Evolutionary conservation across 2,888 invertebrate genomes (phyloP), one percentile per base, ranked within the genome.

Genomic region (Dynastes hyllus): DNA sequence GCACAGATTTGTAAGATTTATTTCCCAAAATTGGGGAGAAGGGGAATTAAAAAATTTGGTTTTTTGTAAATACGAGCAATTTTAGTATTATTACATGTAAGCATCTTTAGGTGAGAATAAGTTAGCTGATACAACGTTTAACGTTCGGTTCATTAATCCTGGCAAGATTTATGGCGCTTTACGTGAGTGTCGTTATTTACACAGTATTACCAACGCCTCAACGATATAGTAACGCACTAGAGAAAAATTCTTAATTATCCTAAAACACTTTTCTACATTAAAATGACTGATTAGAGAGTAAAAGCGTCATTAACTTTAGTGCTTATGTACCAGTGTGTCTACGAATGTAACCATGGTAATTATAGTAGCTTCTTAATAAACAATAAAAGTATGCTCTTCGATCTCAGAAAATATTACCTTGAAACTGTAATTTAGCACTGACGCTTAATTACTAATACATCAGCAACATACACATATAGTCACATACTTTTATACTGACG

Each of bases 31-130:
- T n/a, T n/a, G n/a, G n/a, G n/a, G n/a, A n/a, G n/a, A n/a, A n/a
- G n/a, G n/a, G n/a, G n/a, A n/a, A n/a, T 75, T 75, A 75, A 45
- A 61, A 75, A 27, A n/a, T n/a, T 75, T 75, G 45, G 63, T 40
- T 45, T 40, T 45, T 61, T 40, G 27, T 69, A 69, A 69, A 51
- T 69, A 69, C 32, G 13, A 51, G 32, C 50, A 69, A 69, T 69
- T 69, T 69, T 2, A 29, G 27, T 51, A 29, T 2, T 53, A 50
- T 50, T 51, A 51, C 13, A 29, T 2, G 45, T n/a, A 63, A 29
- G 3, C 32, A 29, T 11, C 22, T 9, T 8, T 69, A 69, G 69
- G 50, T 50, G 69, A 27, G 69, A 69, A 27, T 22, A 58, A 51
- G 69, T 75, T 29, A 75, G 13, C 61, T 22, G 40, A 75, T 29